Evolutionary conservation across 2,113 vertebrate species (phyloP), one percentile per base, ranked within the genome.

Genomic region (Donacobius atricapilla): DNA sequence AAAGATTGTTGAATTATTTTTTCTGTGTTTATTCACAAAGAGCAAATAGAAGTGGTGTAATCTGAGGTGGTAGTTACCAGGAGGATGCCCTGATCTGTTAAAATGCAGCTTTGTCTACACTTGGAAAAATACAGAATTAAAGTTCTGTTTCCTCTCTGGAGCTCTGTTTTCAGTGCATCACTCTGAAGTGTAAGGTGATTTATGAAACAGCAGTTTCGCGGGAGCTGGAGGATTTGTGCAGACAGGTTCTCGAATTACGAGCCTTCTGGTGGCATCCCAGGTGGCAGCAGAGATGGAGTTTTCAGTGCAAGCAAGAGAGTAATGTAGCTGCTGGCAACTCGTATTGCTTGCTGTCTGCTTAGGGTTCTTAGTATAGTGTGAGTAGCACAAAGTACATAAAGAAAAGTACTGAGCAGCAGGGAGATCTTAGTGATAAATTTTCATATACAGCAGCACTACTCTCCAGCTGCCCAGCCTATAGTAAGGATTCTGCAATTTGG

Each of bases 351-450:
- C 53, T 83, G 11, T 47, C 27, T 79, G 35, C 27, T 57, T 25
- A 4, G 33, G 13, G 30, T 37, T 93, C 25, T 54, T 35, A 1
- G 1, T n/a, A 5, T 70, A 39, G n/a, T 1, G 3, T 3, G 7
- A n/a, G 22, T 53, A 16, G 39, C 15, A 15, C 16, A 7, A 44
- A 66, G 30, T 64, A 27, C 2, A 0, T 30, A 15, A 37, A 1
- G 4, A 31, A 45, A 31, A 80, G 40, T 28, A 33, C 19, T 64
- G 56, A 71, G 6, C 20, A 57, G 37, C 28, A 42, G 33, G 48
- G 31, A 57, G 4, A 13, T 42, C 17, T 66, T 9, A 24, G 30
- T 35, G 51, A 23, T 42, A 31, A 33, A 6, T 44, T 63, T 14
- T 35, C 18, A 7, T 11, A 24, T 1, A 4, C 8, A 69, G 44